Percentiles rank a stretch among this genome's conserved stretches.
Evolutionary conservation across 2,888 invertebrate genomes (phyloP).

Genomic region (Idaea dimidiata): DNA sequence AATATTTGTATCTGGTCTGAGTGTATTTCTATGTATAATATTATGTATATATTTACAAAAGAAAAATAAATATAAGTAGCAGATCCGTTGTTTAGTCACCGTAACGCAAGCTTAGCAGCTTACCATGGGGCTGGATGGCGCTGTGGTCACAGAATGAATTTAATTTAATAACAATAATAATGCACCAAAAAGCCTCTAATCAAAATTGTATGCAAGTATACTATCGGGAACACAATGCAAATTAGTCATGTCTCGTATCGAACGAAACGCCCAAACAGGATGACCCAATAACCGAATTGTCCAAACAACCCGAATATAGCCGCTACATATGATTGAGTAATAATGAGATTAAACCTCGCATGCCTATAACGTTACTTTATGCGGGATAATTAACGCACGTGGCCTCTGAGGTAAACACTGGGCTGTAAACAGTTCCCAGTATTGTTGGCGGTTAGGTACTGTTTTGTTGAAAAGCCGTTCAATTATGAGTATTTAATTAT

Average conservation of each 20-base stretch:
- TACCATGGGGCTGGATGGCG: no score
- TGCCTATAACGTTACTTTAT: no score
- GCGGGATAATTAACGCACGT: conserved; percentile 57
- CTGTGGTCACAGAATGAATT: no score
- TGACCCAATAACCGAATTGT: conserved; percentile 43
- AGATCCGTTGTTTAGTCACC: no score
- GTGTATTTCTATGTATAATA: no score
- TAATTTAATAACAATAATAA: no score
- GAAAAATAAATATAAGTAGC: no score
- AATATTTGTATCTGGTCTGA: no score
- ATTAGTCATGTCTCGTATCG: background rate
- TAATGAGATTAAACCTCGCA: conserved; percentile 27
- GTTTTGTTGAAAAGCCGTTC: background rate
- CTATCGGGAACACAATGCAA: background rate
- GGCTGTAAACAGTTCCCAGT: conserved; percentile 34
- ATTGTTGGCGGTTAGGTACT: background rate
- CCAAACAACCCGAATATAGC: conserved; percentile 58
- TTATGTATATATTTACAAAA: no score
- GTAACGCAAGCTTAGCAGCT: no score
- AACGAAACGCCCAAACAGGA: background rate
- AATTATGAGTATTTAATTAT: background rate
- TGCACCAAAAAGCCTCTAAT: background rate
- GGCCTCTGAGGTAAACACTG: conserved; percentile 50
- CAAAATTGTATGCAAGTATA: background rate
- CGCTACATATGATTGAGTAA: conserved; percentile 69